Evolutionary conservation across 1,140 invertebrate genomes (phyloP).

Genomic region (Chionoecetes opilio): DNA sequence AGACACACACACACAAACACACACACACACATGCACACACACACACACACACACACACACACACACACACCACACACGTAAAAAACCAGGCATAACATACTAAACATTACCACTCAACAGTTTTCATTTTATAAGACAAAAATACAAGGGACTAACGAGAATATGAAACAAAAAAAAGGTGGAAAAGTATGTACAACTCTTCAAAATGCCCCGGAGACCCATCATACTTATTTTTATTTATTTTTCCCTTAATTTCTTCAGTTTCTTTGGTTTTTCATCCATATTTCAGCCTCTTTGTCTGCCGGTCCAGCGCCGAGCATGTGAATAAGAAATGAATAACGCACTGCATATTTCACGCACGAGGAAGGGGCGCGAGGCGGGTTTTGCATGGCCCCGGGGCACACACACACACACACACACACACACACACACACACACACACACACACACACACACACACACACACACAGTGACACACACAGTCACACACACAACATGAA

Average conservation of each 20-base stretch:
- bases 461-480: too few species aligned
- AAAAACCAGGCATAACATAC: not conserved
- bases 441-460: not conserved
- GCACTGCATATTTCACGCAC: not conserved
- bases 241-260: not conserved
- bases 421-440: constrained; percentile 27
- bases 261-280: not conserved
- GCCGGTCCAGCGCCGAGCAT: not conserved
- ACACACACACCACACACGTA: not conserved
- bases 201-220: not conserved
- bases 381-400: not conserved
- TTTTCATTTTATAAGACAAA: not conserved
- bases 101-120: not conserved
- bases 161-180: not conserved
- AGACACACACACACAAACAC: constrained; percentile 51
- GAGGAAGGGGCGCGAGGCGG: not conserved
- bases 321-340: constrained; percentile 21
- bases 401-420: not conserved
- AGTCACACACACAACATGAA: not conserved
- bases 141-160: not conserved
- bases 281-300: constrained; percentile 29
- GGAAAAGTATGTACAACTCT: not conserved
- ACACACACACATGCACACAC: constrained; percentile 43
- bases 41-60: constrained; percentile 16
- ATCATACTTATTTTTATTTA: not conserved